phyloP scores from a whole-genome alignment of 2,113 vertebrate species.

The Thinocorus orbignyianus region DNA sequence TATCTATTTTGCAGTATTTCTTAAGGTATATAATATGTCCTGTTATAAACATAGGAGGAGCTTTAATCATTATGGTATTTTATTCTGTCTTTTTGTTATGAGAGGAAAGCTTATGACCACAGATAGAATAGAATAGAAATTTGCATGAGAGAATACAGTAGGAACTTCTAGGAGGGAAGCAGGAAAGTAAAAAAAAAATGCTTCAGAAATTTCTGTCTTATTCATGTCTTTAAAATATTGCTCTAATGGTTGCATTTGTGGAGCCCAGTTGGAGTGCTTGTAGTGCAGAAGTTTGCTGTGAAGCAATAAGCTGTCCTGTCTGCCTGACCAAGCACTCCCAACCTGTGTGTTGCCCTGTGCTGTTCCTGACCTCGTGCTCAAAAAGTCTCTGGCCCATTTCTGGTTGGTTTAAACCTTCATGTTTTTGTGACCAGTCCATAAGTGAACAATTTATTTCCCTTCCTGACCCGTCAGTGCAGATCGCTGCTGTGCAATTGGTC shows the following conservation, averaged over 20 bases:
- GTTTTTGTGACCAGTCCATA: not conserved
- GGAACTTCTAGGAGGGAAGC: no score
- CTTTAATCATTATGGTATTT: not conserved
- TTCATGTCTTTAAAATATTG: not conserved
- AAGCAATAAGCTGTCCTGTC: not conserved
- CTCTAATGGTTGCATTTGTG: not conserved
- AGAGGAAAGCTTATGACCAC: not conserved
- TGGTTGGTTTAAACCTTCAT: not conserved
- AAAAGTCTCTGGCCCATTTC: not conserved
- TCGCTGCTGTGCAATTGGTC: not conserved
- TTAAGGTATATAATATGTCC: not conserved
- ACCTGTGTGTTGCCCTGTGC: not conserved
- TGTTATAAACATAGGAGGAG: not conserved
- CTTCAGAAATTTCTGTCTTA: no score
- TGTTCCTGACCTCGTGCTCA: not conserved
- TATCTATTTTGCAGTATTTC: not conserved
- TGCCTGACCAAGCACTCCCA: fast-evolving
- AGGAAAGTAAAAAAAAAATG: no score
- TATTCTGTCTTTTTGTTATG: not conserved
- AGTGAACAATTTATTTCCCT: not conserved
- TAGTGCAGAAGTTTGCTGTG: not conserved
- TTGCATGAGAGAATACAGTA: no score
- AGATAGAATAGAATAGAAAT: no score
- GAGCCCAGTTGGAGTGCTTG: not conserved
- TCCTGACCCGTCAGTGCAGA: not conserved